phyloP scores from a whole-genome alignment of 2,888 invertebrate genomes.

The Ellobium chinense region DNA sequence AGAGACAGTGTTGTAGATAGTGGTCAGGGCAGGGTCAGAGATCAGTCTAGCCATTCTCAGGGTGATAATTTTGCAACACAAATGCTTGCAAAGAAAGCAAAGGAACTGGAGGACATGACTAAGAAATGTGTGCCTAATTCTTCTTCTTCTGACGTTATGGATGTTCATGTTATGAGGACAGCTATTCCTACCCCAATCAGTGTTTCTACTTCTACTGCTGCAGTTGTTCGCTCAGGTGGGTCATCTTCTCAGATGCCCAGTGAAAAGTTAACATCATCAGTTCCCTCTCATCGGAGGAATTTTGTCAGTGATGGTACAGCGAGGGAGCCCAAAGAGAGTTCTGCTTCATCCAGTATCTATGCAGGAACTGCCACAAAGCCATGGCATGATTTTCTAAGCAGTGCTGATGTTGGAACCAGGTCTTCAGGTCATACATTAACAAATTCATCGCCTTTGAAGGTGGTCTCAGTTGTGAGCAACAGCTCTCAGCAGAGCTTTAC shows the following conservation, averaged over 20 bases:
- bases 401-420: background rate
- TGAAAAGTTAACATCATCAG: conserved; percentile 17
- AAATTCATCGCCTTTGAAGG: background rate
- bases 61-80: conserved; percentile 28
- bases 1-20: conserved; percentile 65
- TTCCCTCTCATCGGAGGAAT: conserved; percentile 13
- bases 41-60: conserved; percentile 23
- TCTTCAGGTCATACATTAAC: background rate
- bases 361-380: conserved; percentile 20
- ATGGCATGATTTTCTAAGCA: conserved; percentile 23
- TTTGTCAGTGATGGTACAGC: background rate
- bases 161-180: conserved; percentile 34
- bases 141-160: conserved; percentile 24
- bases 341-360: conserved; percentile 32
- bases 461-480: background rate
- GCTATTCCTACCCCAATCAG: background rate
- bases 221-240: conserved; percentile 29
- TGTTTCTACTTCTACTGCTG: conserved; percentile 43
- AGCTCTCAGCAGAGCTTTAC: background rate
- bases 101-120: conserved; percentile 23
- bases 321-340: background rate
- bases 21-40: conserved; percentile 54
- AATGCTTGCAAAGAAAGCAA: conserved; percentile 32
- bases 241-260: background rate
- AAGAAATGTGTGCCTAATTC: conserved; percentile 43